These are phyloP conservation scores for Lasioglossum calceatum DNA, from an alignment of 2,888 invertebrate species.

Conservation along the genomic window DNA sequence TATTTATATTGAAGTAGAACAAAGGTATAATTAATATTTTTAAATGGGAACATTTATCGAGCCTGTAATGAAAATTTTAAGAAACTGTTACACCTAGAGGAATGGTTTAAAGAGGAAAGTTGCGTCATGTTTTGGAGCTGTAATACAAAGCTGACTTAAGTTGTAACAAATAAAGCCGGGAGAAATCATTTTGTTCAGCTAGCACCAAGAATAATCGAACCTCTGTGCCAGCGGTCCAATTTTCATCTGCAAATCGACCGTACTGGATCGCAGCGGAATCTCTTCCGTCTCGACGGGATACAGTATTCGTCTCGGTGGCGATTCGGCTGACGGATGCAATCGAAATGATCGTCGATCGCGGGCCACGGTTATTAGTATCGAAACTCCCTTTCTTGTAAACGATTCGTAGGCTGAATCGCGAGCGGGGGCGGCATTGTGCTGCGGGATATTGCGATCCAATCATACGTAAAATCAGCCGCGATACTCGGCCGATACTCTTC, in stretches of 20 bases:
- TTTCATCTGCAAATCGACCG: neutral
- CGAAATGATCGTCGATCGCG: constrained; percentile 32
- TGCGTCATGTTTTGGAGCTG: too few relatives aligned
- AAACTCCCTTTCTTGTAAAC: constrained; percentile 41
- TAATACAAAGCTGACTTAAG: neutral
- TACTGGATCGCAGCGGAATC: neutral
- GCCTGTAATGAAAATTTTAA: too few relatives aligned
- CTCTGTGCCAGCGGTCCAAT: neutral
- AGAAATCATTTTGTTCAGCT: neutral
- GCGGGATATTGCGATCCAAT: constrained; percentile 65
- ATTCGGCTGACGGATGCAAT: constrained; percentile 34
- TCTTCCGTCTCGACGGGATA: constrained; percentile 12
- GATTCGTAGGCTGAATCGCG: constrained; percentile 12
- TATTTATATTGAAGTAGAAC: neutral
- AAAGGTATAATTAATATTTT: too few relatives aligned
- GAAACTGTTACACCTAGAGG: too few relatives aligned
- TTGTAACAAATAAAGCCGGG: neutral
- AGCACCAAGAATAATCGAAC: neutral
- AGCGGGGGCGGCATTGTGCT: constrained; percentile 32
- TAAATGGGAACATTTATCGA: neutral
- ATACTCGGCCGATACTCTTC: constrained; percentile 56
- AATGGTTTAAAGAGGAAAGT: too few relatives aligned
- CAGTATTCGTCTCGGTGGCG: neutral
- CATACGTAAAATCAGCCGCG: constrained; percentile 61
- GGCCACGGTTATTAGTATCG: constrained; percentile 59